A percentile compares a stretch with the other conserved stretches of the same genome.
phyloP scores from a whole-genome alignment of 2,888 invertebrate genomes.

The Amphipyra tragopoginis region DNA sequence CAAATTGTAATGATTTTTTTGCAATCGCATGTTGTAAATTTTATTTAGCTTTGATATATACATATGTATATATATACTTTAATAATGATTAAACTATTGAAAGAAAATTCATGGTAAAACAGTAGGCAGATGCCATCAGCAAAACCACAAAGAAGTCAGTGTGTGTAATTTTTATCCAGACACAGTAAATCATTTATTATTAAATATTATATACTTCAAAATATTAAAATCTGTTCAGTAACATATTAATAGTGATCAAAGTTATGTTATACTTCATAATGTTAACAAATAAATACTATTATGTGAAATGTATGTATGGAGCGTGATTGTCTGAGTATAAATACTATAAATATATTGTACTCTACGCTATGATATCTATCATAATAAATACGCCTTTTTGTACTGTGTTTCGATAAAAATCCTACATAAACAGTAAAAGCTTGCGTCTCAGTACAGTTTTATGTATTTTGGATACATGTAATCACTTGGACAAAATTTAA shows the following conservation, averaged over 20 bases:
- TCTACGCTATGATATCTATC: constrained; percentile 26
- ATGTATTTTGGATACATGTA: constrained; percentile 56
- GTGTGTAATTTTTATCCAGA: constrained; percentile 57
- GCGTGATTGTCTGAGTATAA: constrained; percentile 20
- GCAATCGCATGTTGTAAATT: no score
- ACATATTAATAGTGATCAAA: constrained; percentile 14
- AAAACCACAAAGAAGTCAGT: constrained; percentile 25
- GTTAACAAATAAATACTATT: constrained; percentile 18
- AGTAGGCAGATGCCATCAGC: constrained; percentile 25
- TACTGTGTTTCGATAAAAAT: constrained; percentile 62
- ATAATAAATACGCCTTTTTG: constrained; percentile 17
- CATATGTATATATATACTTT: no score
- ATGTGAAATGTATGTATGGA: constrained; percentile 20
- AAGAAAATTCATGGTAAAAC: background rate
- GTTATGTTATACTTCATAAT: constrained; percentile 10
- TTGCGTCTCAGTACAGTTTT: constrained; percentile 79
- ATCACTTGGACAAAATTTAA: constrained; percentile 44
- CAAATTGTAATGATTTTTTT: no score
- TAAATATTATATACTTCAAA: no score
- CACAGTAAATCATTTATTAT: constrained; percentile 56
- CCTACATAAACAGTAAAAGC: constrained; percentile 68
- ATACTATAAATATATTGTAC: background rate
- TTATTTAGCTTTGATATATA: no score
- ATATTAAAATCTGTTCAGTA: constrained; percentile 6
- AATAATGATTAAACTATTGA: no score